Evolutionary conservation across 2,113 vertebrate genomes (phyloP), one percentile per base, ranked within the genome.

Genomic region (Acanthochromis polyacanthus): DNA sequence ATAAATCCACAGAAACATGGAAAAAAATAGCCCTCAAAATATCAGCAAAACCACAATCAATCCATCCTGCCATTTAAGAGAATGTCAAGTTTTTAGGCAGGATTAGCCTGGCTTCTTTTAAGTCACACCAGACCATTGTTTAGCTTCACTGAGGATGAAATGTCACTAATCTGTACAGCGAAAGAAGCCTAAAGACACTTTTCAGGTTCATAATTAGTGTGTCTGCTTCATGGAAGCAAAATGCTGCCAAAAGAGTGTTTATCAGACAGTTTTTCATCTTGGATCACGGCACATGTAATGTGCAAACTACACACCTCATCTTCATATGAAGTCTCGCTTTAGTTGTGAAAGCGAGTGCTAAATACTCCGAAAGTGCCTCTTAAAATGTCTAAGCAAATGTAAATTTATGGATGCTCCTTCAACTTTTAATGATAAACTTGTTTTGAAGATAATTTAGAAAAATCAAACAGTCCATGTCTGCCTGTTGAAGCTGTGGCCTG

Each of bases 51-150:
- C 10, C 32, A 60, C 19, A 43, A 60, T 74, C 64, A 59, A 69
- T 77, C 32, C 43, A 51, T 32, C 10, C n/a, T 73, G 60, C 61
- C 53, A 71, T 78, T 83, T 51, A 38, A 28, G 32, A 60, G n/a
- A 83, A 74, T 74, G 64, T 75, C 65, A 83, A 16, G 10, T 28
- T 50, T 20, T 59, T 20, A 61, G 38, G 46, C 2, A 25, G 46
- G 30, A 80, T 66, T 66, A 56, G 15, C 28, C 12, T 23, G n/a
- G 5, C 23, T 55, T 25, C 15, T 5, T 50, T 50, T 9, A 76
- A 38, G 16, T 60, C 46, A 46, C 7, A 30, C n/a, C 1, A 0
- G 17, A n/a, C 9, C 12, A 40, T 45, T 57, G 7, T 56, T 61
- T 59, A 61, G 56, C 56, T 48, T 23, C 25, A n/a, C 9, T 56